These are phyloP conservation scores for Beris morrisii DNA, from an alignment of 2,888 invertebrate species.

Conservation along the genomic window DNA sequence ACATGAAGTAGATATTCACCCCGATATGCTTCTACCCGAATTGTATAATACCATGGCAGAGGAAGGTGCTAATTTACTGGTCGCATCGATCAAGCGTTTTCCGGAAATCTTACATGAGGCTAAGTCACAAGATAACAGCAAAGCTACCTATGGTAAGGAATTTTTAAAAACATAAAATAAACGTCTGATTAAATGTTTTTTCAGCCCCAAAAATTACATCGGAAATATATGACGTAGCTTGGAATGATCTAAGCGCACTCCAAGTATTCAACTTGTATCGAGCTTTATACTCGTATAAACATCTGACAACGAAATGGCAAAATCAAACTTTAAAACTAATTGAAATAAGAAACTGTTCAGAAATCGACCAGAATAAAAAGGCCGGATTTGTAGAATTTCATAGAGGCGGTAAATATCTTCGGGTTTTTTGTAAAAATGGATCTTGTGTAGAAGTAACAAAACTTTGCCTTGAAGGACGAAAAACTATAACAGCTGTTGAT, in stretches of 20 bases:
- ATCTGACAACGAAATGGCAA: slow-evolving; percentile 65
- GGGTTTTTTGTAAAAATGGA: slow-evolving; percentile 68
- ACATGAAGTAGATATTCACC: slow-evolving; percentile 59
- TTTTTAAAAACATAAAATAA: slow-evolving; percentile 24
- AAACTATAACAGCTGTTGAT: slow-evolving; percentile 73
- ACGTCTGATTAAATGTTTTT: slow-evolving; percentile 46
- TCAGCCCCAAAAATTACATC: slow-evolving; percentile 74
- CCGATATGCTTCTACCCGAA: slow-evolving; percentile 66
- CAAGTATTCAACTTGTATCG: slow-evolving; percentile 72
- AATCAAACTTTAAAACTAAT: slow-evolving; percentile 65
- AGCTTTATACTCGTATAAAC: slow-evolving; percentile 67
- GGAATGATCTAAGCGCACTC: slow-evolving; percentile 65
- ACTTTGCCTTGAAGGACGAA: slow-evolving; percentile 68
- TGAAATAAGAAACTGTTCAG: slow-evolving; percentile 52
- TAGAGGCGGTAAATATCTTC: slow-evolving; percentile 61
- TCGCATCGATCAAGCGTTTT: slow-evolving; percentile 64
- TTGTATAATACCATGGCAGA: slow-evolving; percentile 66
- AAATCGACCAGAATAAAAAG: slow-evolving; percentile 35
- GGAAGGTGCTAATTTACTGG: slow-evolving; percentile 69
- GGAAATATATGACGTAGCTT: slow-evolving; percentile 64
- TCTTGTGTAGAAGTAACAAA: slow-evolving; percentile 67
- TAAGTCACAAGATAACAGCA: slow-evolving; percentile 62
- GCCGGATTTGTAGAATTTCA: slow-evolving; percentile 67
- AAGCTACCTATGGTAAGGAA: slow-evolving; percentile 70
- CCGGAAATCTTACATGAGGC: slow-evolving; percentile 63